phyloP scores from a whole-genome alignment of 2,797 vertebrate species.

The Galaxias olidus region DNA sequence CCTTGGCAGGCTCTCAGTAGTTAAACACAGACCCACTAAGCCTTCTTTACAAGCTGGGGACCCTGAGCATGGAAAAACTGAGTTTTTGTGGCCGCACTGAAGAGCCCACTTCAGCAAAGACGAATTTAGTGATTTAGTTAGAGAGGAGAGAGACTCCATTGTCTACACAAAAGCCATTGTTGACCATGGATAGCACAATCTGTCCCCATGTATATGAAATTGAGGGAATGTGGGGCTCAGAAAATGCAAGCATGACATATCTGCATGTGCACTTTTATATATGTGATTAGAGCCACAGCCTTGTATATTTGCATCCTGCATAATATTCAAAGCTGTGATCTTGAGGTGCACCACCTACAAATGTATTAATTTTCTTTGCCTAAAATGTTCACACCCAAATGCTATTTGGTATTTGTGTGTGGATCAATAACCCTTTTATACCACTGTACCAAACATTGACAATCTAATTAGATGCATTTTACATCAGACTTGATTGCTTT shows the following conservation, averaged over 20 bases:
- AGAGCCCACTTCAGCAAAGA: slow-evolving; percentile 64
- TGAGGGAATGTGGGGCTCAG: slow-evolving; percentile 9
- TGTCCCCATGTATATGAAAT: slow-evolving; percentile 15
- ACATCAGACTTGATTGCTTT: neutral
- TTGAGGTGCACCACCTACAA: no score
- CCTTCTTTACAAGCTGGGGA: slow-evolving; percentile 72
- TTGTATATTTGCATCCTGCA: no score
- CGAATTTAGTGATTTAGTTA: slow-evolving; percentile 45
- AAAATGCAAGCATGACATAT: slow-evolving; percentile 11
- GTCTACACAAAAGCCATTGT: slow-evolving; percentile 40
- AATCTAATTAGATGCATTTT: neutral
- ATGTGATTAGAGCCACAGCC: neutral
- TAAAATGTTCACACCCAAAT: no score
- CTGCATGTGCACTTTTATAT: slow-evolving; percentile 1
- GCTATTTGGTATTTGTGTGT: no score
- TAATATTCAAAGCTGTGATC: no score
- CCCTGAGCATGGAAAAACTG: slow-evolving; percentile 74
- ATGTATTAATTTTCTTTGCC: no score
- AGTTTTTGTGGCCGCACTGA: slow-evolving; percentile 51
- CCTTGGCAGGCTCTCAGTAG: slow-evolving; percentile 77
- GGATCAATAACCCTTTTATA: no score
- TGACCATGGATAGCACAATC: slow-evolving; percentile 28
- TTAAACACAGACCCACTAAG: slow-evolving; percentile 79
- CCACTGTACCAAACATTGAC: no score
- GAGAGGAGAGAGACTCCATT: slow-evolving; percentile 39